Evolutionary conservation across 2,797 vertebrate species (phyloP), one percentile per base, ranked within the genome.

Genomic region (Sebastes aleutianus): DNA sequence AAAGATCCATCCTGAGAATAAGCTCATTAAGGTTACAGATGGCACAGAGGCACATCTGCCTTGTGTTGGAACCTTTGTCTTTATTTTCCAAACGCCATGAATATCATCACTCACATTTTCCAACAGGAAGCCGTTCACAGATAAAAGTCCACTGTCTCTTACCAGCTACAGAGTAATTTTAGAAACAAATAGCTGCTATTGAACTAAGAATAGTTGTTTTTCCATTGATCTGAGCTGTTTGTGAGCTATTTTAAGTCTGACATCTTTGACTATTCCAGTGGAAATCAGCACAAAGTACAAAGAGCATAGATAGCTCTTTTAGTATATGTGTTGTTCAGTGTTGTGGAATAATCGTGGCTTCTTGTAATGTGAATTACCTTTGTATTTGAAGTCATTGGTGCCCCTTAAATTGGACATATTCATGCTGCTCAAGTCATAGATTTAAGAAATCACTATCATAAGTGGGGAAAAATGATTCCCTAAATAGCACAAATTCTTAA

Each of bases 201-300:
- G 79, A 91, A 74, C 92, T 91, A 91, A 90, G 89, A 90, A 91
- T 93, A 87, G 59, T 22, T 68, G 32, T 22, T 58, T 86, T 83
- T 76, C 73, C 81, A 89, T 84, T 90, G 84, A 92, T 91, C 79
- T 74, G 27, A 59, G 65, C 70, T 70, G 64, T 85, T 83, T 89
- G 68, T 39, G 63, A 87, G 82, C 86, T 93, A 92, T 93, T 93
- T 91, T 85, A 20, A 86, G 85, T 77, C 11, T 82, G 83, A 86
- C 88, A 73, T 86, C 12, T 36, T 87, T 85, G 26, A 59, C 72
- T 78, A 34, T 54, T 79, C 36, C 57, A 81, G 34, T 70, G 63
- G 68, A 80, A 85, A 71, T 64, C 8, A 43, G 50, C 34, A 36
- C 34, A 56, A 36, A 31, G 43, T 47, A 53, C 31, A 56, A 26